A percentile compares a stretch with the other conserved stretches of the same genome.
These are phyloP conservation scores for Tribolium freemani DNA, from an alignment of 2,888 invertebrate species.

Conservation along the genomic window DNA sequence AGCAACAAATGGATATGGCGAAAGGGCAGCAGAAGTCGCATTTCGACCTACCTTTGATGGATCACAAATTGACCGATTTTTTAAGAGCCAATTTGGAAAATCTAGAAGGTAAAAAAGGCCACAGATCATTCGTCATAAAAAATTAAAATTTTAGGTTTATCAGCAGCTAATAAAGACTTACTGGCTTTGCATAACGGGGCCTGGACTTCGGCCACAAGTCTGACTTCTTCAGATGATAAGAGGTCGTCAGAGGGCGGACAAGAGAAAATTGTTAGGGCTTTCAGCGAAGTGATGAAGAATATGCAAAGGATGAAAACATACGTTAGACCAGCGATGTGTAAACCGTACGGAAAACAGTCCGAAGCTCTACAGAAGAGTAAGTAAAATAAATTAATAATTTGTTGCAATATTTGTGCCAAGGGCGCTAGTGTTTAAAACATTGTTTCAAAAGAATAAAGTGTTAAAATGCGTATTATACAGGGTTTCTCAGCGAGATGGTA, in stretches of 20 bases:
- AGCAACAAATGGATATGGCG: constrained; percentile 63
- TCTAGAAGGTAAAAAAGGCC: constrained; percentile 71
- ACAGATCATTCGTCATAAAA: too few relatives aligned
- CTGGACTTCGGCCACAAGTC: constrained; percentile 66
- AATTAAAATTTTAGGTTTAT: constrained; percentile 59
- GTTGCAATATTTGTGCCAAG: not conserved
- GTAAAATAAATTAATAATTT: constrained; percentile 48
- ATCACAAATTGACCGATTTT: constrained; percentile 81
- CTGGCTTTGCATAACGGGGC: constrained; percentile 79
- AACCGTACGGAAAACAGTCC: constrained; percentile 91
- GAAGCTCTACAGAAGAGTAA: constrained; percentile 90
- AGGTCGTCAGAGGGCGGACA: constrained; percentile 74
- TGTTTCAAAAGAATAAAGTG: too few relatives aligned
- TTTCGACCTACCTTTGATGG: constrained; percentile 68
- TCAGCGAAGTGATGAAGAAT: constrained; percentile 89
- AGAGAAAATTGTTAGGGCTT: constrained; percentile 88
- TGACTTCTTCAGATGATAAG: constrained; percentile 61
- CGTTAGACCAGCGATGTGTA: constrained; percentile 90
- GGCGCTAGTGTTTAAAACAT: too few relatives aligned
- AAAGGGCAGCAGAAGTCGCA: constrained; percentile 64
- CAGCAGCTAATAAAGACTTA: constrained; percentile 74
- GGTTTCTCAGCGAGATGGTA: too few relatives aligned
- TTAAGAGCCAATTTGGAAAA: constrained; percentile 80
- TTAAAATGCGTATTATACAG: too few relatives aligned
- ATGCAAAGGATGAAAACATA: constrained; percentile 91